Base-by-base conservation (phyloP, 1,140 invertebrate genomes). In the Polypedilum pembai region DNA sequence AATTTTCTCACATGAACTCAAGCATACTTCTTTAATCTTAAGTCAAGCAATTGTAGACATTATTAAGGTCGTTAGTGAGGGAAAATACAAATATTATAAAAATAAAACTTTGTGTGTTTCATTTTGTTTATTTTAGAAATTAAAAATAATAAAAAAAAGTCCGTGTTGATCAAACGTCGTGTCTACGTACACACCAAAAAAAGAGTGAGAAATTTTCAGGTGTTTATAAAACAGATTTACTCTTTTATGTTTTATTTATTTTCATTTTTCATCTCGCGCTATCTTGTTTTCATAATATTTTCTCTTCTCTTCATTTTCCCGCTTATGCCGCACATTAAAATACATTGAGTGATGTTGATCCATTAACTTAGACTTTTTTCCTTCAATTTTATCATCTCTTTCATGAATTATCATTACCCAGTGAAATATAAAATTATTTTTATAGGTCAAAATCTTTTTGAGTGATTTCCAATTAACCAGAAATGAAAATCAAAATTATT, bases 181-280 rank as follows among this genome's bases (percentile, higher is more conserved):
- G 10, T 56, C 12, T 12, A 56, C 10, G 12, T 45, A 45, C 3
- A 56, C 45, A 56, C 45, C 45, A 56, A 56, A n/a, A 56, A n/a
- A 56, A 56, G n/a, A 56, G 45, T 56, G 12, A 56, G n/a, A 56
- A 56, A 56, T 56, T 56, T 56, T 56, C 45, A 56, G 45, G 45
- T 56, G 45, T 56, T 56, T 56, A 56, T 33, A 33, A 56, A 56
- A n/a, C 12, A 56, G 45, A 56, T 56, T 56, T 56, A n/a, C 12
- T 56, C n/a, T 56, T 56, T 56, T n/a, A 56, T 56, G 45, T 56
- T 45, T 45, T 56, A 56, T 56, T 56, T 56, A 56, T 56, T 56
- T 56, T 56, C 12, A 56, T 56, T 56, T 56, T 56, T 45, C 41
- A 12, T 45, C 41, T 56, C n/a, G 12, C 45, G 24, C 24, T 33